phyloP scores from a whole-genome alignment of 2,797 vertebrate species.

The Morus bassanus region DNA sequence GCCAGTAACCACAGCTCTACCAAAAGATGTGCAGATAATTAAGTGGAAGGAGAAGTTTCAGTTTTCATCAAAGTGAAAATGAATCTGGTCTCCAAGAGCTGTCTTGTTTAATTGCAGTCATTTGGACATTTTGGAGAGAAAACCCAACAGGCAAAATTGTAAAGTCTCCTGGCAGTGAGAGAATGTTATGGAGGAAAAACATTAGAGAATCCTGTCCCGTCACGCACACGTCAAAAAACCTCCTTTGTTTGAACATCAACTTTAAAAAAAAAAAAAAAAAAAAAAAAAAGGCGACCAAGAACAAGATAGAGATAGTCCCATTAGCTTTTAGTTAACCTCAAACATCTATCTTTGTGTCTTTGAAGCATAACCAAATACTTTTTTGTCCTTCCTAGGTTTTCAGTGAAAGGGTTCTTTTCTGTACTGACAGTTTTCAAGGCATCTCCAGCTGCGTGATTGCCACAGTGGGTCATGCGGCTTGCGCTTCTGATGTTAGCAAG shows the following conservation, averaged over 20 bases:
- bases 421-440: background rate
- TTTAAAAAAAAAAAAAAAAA: background rate
- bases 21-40: background rate
- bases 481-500: background rate
- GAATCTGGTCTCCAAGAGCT: background rate
- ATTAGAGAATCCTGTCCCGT: background rate
- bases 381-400: background rate
- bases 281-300: background rate
- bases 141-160: background rate
- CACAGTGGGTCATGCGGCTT: background rate
- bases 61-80: background rate
- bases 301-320: background rate
- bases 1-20: background rate
- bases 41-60: background rate
- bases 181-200: background rate
- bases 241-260: background rate
- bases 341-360: background rate
- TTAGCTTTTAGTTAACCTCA: background rate
- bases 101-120: background rate
- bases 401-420: background rate
- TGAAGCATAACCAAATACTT: background rate
- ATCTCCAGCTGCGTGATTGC: background rate
- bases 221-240: rapidly evolving
- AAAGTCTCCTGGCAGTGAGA: background rate
- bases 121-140: background rate